Conservation (phyloP, 2,113 vertebrate species). For the Etheostoma cragini region DNA sequence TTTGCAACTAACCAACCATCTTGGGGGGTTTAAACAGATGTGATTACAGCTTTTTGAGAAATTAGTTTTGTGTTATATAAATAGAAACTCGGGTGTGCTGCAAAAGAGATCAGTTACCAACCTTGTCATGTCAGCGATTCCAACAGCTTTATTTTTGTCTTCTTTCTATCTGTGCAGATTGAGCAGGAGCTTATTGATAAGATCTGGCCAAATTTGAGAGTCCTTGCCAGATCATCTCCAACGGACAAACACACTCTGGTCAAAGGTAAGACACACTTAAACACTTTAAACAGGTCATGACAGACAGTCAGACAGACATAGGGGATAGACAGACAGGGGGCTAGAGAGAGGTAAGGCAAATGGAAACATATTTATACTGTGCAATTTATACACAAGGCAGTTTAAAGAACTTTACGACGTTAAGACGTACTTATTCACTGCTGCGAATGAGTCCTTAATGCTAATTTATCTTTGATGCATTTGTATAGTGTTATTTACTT, state of each 20-base stretch:
- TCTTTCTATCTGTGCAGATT: constrained; percentile 85
- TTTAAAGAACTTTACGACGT: too few relatives aligned
- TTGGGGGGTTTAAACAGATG: too few relatives aligned
- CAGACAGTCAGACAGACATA: not conserved
- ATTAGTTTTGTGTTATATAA: too few relatives aligned
- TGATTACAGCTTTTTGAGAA: too few relatives aligned
- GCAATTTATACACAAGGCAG: too few relatives aligned
- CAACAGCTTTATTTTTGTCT: not conserved
- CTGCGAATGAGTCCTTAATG: too few relatives aligned
- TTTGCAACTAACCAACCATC: not conserved
- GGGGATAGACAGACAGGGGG: not conserved
- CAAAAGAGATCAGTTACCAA: too few relatives aligned
- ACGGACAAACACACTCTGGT: constrained; percentile 98
- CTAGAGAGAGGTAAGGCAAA: not conserved
- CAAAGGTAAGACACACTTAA: constrained; percentile 87
- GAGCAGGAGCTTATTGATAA: constrained; percentile 97
- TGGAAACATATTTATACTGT: not conserved
- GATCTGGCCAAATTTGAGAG: constrained; percentile 97
- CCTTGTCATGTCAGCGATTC: too few relatives aligned
- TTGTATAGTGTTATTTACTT: too few relatives aligned
- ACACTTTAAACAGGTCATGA: not conserved
- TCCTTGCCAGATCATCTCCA: constrained; percentile 97
- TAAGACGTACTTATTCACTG: too few relatives aligned
- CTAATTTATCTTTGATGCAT: too few relatives aligned
- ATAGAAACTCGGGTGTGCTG: too few relatives aligned